These are phyloP conservation scores for Apostichopus californicus DNA, from an alignment of 35 echinoderm and acorn worm genomes.

Conservation along the genomic window DNA sequence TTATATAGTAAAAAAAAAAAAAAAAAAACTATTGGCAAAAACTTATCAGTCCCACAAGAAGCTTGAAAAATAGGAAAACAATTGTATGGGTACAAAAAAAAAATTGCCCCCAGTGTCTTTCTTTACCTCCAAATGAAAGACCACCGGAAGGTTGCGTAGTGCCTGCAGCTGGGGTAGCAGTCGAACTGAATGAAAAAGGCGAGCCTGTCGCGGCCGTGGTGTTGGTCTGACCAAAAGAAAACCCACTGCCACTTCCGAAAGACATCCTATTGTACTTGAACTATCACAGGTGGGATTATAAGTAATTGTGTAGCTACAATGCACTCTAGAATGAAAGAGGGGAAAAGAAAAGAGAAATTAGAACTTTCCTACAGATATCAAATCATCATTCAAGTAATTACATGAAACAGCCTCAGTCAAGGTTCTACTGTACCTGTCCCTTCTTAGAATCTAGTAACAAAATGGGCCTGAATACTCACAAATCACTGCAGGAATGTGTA, in stretches of 20 bases:
- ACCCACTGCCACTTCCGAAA: constrained; percentile 28
- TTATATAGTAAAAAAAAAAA: neutral
- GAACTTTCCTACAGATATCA: too few relatives aligned
- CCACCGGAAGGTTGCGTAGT: neutral
- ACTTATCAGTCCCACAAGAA: neutral
- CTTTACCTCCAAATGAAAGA: constrained; percentile 57
- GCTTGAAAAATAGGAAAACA: neutral
- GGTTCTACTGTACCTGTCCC: too few relatives aligned
- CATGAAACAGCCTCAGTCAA: too few relatives aligned
- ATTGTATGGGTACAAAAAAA: neutral
- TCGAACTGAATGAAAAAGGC: neutral
- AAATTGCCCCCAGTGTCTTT: neutral
- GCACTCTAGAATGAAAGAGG: too few relatives aligned
- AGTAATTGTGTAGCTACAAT: too few relatives aligned
- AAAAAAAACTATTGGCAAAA: neutral
- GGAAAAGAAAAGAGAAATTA: too few relatives aligned
- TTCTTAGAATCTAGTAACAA: too few relatives aligned
- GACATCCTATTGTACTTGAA: neutral
- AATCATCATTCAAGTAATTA: too few relatives aligned
- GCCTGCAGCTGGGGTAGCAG: neutral
- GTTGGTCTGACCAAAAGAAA: constrained; percentile 40
- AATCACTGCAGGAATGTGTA: too few relatives aligned
- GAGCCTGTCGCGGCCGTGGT: neutral
- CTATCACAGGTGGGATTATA: too few relatives aligned
- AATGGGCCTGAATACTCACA: too few relatives aligned